Evolutionary conservation across 53 echinoderm and acorn worm genomes (phyloP), one percentile per base, ranked within the genome.

Genomic region (Arbacia lixula): DNA sequence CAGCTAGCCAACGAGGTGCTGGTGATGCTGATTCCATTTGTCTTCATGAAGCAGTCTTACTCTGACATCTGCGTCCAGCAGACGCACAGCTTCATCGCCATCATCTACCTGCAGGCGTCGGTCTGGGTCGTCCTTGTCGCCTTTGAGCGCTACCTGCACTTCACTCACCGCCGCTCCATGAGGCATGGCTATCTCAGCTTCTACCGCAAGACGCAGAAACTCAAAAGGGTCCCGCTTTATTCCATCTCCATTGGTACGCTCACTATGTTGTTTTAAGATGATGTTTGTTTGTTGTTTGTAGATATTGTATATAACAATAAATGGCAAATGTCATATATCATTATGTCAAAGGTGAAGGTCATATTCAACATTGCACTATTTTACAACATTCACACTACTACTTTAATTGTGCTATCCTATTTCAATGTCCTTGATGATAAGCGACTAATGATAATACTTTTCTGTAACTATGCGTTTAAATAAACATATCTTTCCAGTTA

Each of bases 111-210:
- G 3, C 94, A 94, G 49, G 84, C 91, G 2, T 66, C 40, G 0
- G 53, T 89, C 34, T 94, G 89, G 87, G 37, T 89, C 4, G 21
- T 85, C 2, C 73, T 92, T 9, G 38, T 85, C 17, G 0, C 92
- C 19, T 78, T 85, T 52, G 94, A 94, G 31, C 83, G 94, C 24
- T 91, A 83, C 56, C 87, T 94, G 39, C 93, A 93, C 71, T 87
- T 61, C 53, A 37, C 60, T 14, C 96, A 95, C 66, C 81, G 82
- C 5, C 62, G 58, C 19, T 89, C 87, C 17, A 80, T 90, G 64
- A 71, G 91, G 6, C 84, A 85, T 30, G 96, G 96, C 14, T 95
- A 95, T 42, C 85, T 95, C 2, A 85, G 89, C 69, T 95, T 95
- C 71, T 93, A 91, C 34, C 86, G 93, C 42, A 86, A 71, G 61